Evolutionary conservation across 2,888 invertebrate species (phyloP).

Genomic region (Amaurobius ferox): DNA sequence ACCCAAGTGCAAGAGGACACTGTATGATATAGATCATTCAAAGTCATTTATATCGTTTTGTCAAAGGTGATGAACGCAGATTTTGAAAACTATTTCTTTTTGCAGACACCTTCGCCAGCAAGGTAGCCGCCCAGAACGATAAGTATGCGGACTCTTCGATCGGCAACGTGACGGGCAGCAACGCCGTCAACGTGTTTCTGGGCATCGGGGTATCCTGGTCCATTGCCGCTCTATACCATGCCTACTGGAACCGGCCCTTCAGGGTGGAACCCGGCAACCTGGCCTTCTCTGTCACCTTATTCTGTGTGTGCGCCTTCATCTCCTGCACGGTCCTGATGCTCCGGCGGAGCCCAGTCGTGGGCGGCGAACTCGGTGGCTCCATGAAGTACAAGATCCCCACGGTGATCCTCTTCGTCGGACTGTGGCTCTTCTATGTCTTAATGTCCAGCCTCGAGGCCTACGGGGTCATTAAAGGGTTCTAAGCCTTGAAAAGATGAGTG

Average conservation of each 20-base stretch:
- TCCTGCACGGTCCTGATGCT: slow-evolving; percentile 89
- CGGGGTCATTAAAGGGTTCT: slow-evolving; percentile 91
- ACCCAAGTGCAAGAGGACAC: too few species aligned
- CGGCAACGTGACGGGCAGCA: slow-evolving; percentile 97
- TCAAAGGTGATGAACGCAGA: too few species aligned
- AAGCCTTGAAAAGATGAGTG: too few species aligned
- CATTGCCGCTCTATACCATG: slow-evolving; percentile 93
- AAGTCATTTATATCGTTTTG: too few species aligned
- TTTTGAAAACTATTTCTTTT: neutral
- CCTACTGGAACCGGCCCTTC: slow-evolving; percentile 72
- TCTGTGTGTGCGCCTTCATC: slow-evolving; percentile 91
- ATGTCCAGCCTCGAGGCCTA: slow-evolving; percentile 97
- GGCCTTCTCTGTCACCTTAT: slow-evolving; percentile 97
- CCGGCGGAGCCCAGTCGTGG: slow-evolving; percentile 85
- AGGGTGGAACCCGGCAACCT: slow-evolving; percentile 83
- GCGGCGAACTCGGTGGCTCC: slow-evolving; percentile 96
- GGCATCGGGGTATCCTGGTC: slow-evolving; percentile 99
- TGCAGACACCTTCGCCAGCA: slow-evolving; percentile 98
- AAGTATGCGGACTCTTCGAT: slow-evolving; percentile 98
- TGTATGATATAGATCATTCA: too few species aligned
- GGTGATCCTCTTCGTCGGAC: slow-evolving; percentile 86
- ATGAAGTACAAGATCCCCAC: slow-evolving; percentile 85
- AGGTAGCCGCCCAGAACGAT: slow-evolving; percentile 98
- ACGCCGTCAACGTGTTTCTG: slow-evolving; percentile 99
- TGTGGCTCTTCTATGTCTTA: slow-evolving; percentile 95